phyloP scores from a whole-genome alignment of 2,113 vertebrate genomes.

The Poecile atricapillus region DNA sequence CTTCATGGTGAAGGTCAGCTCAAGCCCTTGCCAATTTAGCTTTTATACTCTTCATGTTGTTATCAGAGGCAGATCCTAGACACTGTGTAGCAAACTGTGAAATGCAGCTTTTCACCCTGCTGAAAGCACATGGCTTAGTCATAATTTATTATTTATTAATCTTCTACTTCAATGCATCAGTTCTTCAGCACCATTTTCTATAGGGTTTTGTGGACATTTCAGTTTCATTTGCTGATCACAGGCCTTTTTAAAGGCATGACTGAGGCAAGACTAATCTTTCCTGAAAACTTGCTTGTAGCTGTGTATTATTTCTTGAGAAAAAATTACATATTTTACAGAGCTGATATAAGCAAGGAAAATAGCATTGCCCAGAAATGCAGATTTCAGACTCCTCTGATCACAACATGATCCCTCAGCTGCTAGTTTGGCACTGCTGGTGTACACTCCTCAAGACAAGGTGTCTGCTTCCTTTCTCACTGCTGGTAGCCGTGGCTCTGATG shows the following conservation, averaged over 20 bases:
- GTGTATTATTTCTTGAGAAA: background rate
- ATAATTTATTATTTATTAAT: background rate
- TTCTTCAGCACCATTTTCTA: background rate
- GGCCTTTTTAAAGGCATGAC: background rate
- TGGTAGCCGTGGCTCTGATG: rapidly evolving
- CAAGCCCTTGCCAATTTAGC: background rate
- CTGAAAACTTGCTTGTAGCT: background rate
- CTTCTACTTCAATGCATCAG: background rate
- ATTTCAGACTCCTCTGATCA: background rate
- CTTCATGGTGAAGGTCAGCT: background rate
- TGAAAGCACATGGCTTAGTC: background rate
- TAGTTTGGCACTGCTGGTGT: background rate
- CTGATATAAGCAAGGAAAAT: background rate
- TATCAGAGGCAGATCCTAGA: background rate
- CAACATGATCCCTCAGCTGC: background rate
- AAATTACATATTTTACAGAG: background rate
- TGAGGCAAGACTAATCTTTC: background rate
- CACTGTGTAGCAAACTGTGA: background rate
- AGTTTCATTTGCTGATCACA: background rate
- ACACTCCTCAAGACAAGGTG: rapidly evolving
- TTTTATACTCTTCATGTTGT: background rate
- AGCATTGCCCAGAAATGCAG: background rate
- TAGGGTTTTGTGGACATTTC: background rate
- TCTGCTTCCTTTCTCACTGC: background rate
- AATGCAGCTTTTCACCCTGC: background rate